Conservation (phyloP, 2,888 invertebrate genomes). For the Pseudanteris insignis region DNA sequence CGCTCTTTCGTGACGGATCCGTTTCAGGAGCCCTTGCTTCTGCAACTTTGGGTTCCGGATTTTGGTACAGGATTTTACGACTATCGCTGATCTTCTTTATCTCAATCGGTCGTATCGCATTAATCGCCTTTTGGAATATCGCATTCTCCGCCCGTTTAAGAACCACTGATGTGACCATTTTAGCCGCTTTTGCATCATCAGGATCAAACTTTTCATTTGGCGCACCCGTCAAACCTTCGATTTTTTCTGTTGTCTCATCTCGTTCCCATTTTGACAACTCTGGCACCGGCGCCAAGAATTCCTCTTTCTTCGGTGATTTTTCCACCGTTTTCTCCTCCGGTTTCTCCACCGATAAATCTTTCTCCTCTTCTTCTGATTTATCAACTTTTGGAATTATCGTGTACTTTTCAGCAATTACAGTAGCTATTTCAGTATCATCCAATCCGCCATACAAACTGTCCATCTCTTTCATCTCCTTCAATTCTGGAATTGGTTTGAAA, state of each 20-base stretch:
- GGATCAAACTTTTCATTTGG: slow-evolving; percentile 60
- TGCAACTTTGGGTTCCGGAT: slow-evolving; percentile 61
- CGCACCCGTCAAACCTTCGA: slow-evolving; percentile 67
- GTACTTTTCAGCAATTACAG: slow-evolving; percentile 56
- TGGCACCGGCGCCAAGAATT: slow-evolving; percentile 78
- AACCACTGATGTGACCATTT: slow-evolving; percentile 84
- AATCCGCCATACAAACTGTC: slow-evolving; percentile 64
- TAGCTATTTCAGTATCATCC: slow-evolving; percentile 60
- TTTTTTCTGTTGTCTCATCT: slow-evolving; percentile 66
- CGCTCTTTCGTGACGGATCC: no score
- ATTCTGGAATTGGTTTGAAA: slow-evolving; percentile 61
- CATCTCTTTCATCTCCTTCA: slow-evolving; percentile 54
- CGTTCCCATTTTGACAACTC: slow-evolving; percentile 91
- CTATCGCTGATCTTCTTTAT: slow-evolving; percentile 78
- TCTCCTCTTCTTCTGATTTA: slow-evolving; percentile 25
- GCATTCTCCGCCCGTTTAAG: slow-evolving; percentile 91
- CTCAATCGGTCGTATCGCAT: slow-evolving; percentile 80
- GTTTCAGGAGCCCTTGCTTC: no score
- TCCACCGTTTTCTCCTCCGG: slow-evolving; percentile 40
- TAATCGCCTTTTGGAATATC: slow-evolving; percentile 88
- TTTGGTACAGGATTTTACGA: slow-evolving; percentile 73
- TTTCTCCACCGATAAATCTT: slow-evolving; percentile 39
- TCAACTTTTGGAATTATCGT: slow-evolving; percentile 48
- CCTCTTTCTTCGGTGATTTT: slow-evolving; percentile 64
- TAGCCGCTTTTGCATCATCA: slow-evolving; percentile 63